phyloP scores from a whole-genome alignment of 2,888 invertebrate genomes.

The Keiferia lycopersicella region DNA sequence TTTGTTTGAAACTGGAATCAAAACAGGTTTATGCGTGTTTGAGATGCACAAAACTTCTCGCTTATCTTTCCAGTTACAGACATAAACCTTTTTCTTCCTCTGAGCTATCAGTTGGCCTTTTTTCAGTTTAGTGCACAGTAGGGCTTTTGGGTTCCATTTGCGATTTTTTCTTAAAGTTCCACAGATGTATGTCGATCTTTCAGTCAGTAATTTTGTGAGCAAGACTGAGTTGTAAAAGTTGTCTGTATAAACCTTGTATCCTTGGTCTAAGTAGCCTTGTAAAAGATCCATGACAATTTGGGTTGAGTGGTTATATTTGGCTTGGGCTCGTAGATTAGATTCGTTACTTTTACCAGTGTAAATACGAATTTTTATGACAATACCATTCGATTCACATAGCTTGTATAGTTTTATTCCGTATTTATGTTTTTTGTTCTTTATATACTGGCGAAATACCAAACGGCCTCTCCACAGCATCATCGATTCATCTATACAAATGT shows the following conservation, averaged over 20 bases:
- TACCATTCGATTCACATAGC: conserved; percentile 47
- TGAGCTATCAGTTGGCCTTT: neutral
- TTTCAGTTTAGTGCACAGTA: neutral
- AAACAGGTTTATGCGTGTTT: conserved; percentile 4
- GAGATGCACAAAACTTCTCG: conserved; percentile 1
- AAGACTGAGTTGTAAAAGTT: conserved; percentile 39
- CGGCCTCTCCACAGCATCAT: conserved; percentile 42
- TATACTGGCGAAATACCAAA: conserved; percentile 41
- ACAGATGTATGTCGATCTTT: neutral
- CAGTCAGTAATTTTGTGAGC: neutral
- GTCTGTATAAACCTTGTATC: conserved; percentile 43
- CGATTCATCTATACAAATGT: conserved; percentile 33
- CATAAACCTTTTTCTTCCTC: neutral
- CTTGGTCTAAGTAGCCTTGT: conserved; percentile 37
- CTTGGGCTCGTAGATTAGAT: conserved; percentile 23
- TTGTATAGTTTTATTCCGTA: conserved; percentile 46
- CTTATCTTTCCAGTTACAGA: conserved; percentile 13
- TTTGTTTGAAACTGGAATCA: neutral
- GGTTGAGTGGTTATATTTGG: conserved; percentile 36
- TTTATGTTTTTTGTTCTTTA: conserved; percentile 45
- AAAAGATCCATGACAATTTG: conserved; percentile 41
- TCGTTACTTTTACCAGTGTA: conserved; percentile 32
- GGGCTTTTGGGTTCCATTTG: neutral
- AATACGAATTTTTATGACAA: conserved; percentile 38
- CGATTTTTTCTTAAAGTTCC: neutral